Evolutionary conservation across 1,140 invertebrate species (phyloP).

Genomic region (Holcopasites calliopsidis): DNA sequence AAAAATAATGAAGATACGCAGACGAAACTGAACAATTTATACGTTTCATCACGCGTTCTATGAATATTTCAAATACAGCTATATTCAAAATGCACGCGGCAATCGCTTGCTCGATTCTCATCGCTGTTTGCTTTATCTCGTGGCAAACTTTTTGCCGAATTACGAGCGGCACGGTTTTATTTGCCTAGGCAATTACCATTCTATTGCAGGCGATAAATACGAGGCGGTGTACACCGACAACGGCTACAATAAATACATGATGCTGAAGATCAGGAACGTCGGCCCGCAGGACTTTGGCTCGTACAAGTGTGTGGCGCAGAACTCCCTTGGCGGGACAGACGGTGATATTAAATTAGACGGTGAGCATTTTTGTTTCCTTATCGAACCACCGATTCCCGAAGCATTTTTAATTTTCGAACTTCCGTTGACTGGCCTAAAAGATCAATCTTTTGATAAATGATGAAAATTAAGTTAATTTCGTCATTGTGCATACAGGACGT

Average conservation of each 20-base stretch:
- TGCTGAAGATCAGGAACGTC: constrained; percentile 91
- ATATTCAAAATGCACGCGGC: no score
- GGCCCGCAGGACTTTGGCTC: constrained; percentile 90
- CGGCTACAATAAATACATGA: constrained; percentile 93
- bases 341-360: constrained; percentile 95
- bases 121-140: background rate
- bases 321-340: constrained; percentile 95
- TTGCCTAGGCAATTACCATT: constrained; percentile 74
- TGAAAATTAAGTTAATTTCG: no score
- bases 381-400: no score
- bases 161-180: constrained; percentile 65
- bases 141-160: background rate
- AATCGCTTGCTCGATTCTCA: background rate
- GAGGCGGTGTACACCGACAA: constrained; percentile 88
- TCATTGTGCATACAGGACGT: no score
- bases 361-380: constrained; percentile 80
- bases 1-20: no score
- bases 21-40: no score
- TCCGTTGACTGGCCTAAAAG: no score
- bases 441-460: no score
- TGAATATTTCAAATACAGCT: no score
- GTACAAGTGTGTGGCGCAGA: constrained; percentile 96
- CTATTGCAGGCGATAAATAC: constrained; percentile 90
- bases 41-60: no score
- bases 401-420: no score